Evolutionary conservation across 2,113 vertebrate genomes (phyloP), one percentile per base, ranked within the genome.

Genomic region (Ptychochromis oligacanthus): DNA sequence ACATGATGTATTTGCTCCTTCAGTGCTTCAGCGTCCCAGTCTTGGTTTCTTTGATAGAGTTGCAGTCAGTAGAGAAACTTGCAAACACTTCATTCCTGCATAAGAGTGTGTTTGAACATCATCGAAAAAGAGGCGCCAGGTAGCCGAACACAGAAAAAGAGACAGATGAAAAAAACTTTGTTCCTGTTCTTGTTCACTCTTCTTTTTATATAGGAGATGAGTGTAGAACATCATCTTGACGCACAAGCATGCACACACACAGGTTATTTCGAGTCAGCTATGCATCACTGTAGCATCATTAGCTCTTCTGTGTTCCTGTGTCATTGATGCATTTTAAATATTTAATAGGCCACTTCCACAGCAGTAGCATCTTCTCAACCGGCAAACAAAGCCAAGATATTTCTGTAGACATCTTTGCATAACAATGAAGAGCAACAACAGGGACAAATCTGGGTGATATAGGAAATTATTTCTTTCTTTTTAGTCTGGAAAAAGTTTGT

Each of bases 251-350:
- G n/a, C 28, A 72, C 65, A 74, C 79, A 81, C 46, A 20, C 64
- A 2, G 34, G 58, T 80, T 83, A 20, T 82, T 81, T 75, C 6
- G 2, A 89, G 80, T 90, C 87, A 90, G 87, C 85, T 86, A 77
- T 58, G 77, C 86, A 81, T 88, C 62, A 58, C 65, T 88, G 87
- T 56, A 82, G 89, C 92, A 86, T 93, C 91, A 86, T 91, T 88
- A 93, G 86, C 77, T 81, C 81, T 59, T 82, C 84, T 85, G 77
- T 85, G 84, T 75, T 82, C 85, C 65, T 79, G 65, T 40, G 77
- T 90, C 91, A 88, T 90, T 87, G 90, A 86, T 92, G 91, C 77
- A 10, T 75, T 89, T 93, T 91, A 93, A 94, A 93, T 93, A 93
- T 93, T 92, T 83, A 93, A 92, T 56, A 90, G 82, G 72, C 74